phyloP scores from a whole-genome alignment of 2,888 invertebrate genomes.

The Campaea margaritaria region DNA sequence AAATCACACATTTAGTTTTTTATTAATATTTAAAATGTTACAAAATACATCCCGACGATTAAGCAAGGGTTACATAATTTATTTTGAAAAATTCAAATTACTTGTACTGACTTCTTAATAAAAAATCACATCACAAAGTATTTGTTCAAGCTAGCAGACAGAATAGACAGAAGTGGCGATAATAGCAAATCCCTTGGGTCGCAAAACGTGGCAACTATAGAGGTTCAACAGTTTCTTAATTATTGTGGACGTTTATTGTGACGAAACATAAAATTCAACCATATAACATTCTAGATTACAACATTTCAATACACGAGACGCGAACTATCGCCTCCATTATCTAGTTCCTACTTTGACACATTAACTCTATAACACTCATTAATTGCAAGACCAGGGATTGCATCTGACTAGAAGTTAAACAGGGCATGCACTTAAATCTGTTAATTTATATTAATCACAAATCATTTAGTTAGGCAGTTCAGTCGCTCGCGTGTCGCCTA shows the following conservation, averaged over 20 bases:
- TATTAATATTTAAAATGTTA: conserved; percentile 45
- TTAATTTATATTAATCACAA: background rate
- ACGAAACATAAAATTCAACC: background rate
- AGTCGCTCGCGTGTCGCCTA: conserved; percentile 9
- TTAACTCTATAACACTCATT: background rate
- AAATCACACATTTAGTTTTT: conserved; percentile 35
- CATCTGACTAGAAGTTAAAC: conserved; percentile 19
- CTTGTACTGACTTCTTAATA: conserved; percentile 68
- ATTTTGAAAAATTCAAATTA: conserved; percentile 68
- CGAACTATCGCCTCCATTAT: background rate
- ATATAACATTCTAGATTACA: background rate
- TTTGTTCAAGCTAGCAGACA: conserved; percentile 20
- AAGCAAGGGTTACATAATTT: conserved; percentile 69
- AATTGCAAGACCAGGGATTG: conserved; percentile 2
- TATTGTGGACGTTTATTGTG: background rate
- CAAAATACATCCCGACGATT: conserved; percentile 65
- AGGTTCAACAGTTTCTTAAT: background rate
- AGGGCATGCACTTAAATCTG: background rate
- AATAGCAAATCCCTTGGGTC: conserved; percentile 3
- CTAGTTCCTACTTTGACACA: background rate
- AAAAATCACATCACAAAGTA: conserved; percentile 67
- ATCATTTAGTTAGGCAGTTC: conserved; percentile 5
- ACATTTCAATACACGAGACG: background rate
- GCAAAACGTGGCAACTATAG: background rate
- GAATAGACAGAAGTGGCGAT: conserved; percentile 15